phyloP scores from a whole-genome alignment of 1,140 invertebrate genomes.

The Heterodera schachtii region DNA sequence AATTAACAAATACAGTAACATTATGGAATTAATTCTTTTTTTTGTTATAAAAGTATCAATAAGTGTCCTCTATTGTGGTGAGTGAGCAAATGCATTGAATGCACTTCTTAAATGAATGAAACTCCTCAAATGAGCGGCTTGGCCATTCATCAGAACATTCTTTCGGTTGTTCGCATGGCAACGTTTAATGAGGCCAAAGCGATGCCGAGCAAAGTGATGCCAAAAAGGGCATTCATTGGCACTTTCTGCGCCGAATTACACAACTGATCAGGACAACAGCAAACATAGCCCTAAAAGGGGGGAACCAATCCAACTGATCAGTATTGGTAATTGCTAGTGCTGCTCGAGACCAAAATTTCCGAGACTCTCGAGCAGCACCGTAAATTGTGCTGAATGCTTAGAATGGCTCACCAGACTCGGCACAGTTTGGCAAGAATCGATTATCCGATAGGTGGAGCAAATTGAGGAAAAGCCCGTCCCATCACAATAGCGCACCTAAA shows the following conservation, averaged over 20 bases:
- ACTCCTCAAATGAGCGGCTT: not conserved
- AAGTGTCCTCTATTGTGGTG: no score
- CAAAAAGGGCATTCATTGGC: not conserved
- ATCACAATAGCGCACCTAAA: slow-evolving; percentile 63
- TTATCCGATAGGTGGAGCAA: slow-evolving; percentile 59
- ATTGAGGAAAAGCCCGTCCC: slow-evolving; percentile 61
- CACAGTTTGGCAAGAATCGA: slow-evolving; percentile 58
- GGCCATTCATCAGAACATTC: not conserved
- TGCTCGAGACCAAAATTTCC: no score
- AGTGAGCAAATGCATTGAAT: no score
- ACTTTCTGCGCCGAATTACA: slow-evolving; percentile 47
- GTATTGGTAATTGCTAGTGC: not conserved
- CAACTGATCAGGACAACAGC: slow-evolving; percentile 59
- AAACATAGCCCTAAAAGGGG: slow-evolving; percentile 51
- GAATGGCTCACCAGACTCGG: slow-evolving; percentile 45
- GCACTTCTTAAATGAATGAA: no score
- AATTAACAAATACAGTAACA: no score
- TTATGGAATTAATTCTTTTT: no score
- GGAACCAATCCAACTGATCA: not conserved
- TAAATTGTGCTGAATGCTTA: not conserved
- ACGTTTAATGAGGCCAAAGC: not conserved
- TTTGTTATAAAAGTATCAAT: no score
- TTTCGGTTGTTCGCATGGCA: not conserved
- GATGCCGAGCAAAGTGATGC: not conserved
- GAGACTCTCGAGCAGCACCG: no score